A percentile compares a stretch with the other conserved stretches of the same genome.
Conservation (phyloP, 2,888 invertebrate species). For the Acleris cristana region DNA sequence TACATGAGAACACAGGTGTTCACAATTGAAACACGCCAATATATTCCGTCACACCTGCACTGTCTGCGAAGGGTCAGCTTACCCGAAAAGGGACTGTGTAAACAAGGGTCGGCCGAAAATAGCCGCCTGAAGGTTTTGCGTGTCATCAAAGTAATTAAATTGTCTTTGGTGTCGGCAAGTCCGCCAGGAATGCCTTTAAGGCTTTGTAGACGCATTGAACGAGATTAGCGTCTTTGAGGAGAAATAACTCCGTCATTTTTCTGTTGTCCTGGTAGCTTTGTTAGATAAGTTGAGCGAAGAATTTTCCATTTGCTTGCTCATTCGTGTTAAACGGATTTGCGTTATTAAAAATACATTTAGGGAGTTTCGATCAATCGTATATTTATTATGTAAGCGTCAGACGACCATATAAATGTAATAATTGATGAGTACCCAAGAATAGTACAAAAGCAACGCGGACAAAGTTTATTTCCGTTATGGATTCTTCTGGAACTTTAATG, state of each 20-base stretch:
- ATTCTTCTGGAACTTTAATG: not conserved
- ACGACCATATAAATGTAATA: not conserved
- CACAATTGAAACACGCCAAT: slow-evolving; percentile 41
- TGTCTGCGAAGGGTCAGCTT: slow-evolving; percentile 37
- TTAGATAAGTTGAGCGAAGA: not conserved
- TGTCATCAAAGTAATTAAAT: slow-evolving; percentile 52
- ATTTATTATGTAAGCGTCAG: not conserved
- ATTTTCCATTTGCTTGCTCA: not conserved
- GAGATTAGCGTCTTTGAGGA: slow-evolving; percentile 25
- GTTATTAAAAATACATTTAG: slow-evolving; percentile 1
- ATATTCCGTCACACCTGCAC: slow-evolving; percentile 45
- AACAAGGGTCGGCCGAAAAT: slow-evolving; percentile 47
- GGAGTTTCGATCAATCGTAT: not conserved
- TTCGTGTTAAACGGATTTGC: slow-evolving; percentile 3
- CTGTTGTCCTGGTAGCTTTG: slow-evolving; percentile 20
- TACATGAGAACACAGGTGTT: slow-evolving; percentile 48
- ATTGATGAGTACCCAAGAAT: not conserved
- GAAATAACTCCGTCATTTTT: slow-evolving; percentile 21
- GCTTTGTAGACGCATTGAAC: slow-evolving; percentile 23
- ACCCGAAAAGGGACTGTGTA: slow-evolving; percentile 44
- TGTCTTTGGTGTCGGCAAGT: slow-evolving; percentile 38
- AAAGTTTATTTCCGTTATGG: not conserved
- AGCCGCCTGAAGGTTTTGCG: slow-evolving; percentile 41
- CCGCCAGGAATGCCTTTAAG: slow-evolving; percentile 27
- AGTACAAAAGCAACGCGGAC: not conserved